These are phyloP conservation scores for Cyprinus carpio DNA, from an alignment of 2,113 vertebrate species.

Conservation along the genomic window DNA sequence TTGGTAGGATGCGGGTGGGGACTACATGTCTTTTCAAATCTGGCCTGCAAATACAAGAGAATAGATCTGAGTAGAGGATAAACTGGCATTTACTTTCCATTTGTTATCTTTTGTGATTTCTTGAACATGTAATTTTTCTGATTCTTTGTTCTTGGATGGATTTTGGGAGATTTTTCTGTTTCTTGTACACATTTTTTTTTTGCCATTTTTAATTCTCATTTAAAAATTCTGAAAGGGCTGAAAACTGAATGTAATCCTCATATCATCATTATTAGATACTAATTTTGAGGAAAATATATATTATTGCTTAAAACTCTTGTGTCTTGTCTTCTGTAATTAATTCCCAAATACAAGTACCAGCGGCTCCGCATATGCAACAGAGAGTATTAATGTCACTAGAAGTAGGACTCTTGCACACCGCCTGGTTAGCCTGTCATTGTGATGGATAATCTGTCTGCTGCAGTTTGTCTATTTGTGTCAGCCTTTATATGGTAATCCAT, in stretches of 20 bases:
- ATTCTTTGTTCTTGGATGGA: slow-evolving; percentile 12
- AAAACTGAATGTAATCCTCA: slow-evolving; percentile 68
- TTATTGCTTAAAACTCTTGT: slow-evolving; percentile 47
- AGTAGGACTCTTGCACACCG: not conserved
- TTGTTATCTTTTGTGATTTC: not conserved
- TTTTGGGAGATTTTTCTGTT: not conserved
- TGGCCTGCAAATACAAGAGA: slow-evolving; percentile 3
- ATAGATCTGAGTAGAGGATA: slow-evolving; percentile 2
- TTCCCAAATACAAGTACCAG: not conserved
- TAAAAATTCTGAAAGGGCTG: slow-evolving; percentile 70
- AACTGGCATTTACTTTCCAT: slow-evolving; percentile 1
- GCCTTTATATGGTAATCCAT: slow-evolving; percentile 1
- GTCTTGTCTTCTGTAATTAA: slow-evolving; percentile 46
- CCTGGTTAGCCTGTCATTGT: not conserved
- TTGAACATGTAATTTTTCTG: slow-evolving; percentile 41
- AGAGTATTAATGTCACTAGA: not conserved
- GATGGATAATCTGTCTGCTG: slow-evolving; percentile 12
- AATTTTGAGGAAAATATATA: slow-evolving; percentile 64
- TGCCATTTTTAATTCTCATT: slow-evolving; percentile 47
- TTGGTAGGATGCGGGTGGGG: not conserved
- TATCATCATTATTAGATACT: slow-evolving; percentile 66
- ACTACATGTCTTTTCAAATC: not conserved
- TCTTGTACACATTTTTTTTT: slow-evolving; percentile 34
- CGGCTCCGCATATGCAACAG: not conserved
- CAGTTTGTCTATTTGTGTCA: slow-evolving; percentile 28